Evolutionary conservation across 2,113 vertebrate genomes (phyloP).

Genomic region (Semicossyphus pulcher): DNA sequence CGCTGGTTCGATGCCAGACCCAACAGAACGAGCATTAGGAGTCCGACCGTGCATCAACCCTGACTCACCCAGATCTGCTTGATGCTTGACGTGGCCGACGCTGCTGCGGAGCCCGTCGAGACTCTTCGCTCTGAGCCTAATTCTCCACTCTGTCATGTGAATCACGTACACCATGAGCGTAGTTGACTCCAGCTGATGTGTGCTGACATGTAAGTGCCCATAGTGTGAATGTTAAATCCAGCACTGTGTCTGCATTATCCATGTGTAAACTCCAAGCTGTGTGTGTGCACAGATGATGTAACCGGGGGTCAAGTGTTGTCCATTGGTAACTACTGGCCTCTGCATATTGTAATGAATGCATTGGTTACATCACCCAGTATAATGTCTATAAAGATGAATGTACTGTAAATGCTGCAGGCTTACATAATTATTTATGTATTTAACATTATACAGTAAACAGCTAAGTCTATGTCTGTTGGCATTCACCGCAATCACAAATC

Average conservation of each 20-base stretch:
- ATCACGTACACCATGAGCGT: slow-evolving; percentile 44
- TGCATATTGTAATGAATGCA: slow-evolving; percentile 24
- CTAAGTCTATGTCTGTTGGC: too few species aligned
- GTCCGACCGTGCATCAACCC: slow-evolving; percentile 35
- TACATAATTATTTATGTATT: background rate
- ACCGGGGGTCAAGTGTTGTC: slow-evolving; percentile 53
- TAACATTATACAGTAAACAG: too few species aligned
- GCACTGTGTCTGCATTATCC: slow-evolving; percentile 49
- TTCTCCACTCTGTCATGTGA: slow-evolving; percentile 60
- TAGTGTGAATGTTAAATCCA: slow-evolving; percentile 66
- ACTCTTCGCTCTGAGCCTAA: slow-evolving; percentile 53
- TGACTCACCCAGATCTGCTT: slow-evolving; percentile 45
- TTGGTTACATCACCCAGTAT: slow-evolving; percentile 41
- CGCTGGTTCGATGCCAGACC: slow-evolving; percentile 7
- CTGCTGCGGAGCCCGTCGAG: slow-evolving; percentile 33
- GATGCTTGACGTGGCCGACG: slow-evolving; percentile 39
- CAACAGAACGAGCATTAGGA: slow-evolving; percentile 41
- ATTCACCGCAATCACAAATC: background rate
- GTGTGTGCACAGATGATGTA: slow-evolving; percentile 52
- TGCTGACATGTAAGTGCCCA: slow-evolving; percentile 62
- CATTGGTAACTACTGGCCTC: slow-evolving; percentile 18
- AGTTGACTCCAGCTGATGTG: slow-evolving; percentile 62
- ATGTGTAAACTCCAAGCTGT: slow-evolving; percentile 53
- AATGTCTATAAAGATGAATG: slow-evolving; percentile 10
- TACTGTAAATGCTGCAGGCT: slow-evolving; percentile 25